Conservation (phyloP, 2,888 invertebrate genomes). For the Cataglyphis cursor region DNA sequence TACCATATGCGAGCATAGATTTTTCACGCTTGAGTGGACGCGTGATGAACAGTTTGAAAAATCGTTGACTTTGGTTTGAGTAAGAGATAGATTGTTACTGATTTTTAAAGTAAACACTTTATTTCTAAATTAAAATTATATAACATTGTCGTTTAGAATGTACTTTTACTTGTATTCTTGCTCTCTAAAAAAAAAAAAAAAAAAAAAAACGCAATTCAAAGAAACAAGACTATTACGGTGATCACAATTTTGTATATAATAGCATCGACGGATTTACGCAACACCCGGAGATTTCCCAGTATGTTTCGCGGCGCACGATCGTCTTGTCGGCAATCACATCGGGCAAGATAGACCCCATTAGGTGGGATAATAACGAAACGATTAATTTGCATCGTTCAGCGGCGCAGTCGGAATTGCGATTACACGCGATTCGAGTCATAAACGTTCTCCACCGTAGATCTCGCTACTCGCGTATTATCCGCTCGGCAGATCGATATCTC, state of each 20-base stretch:
- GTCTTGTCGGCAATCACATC: slow-evolving; percentile 66
- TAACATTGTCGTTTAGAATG: neutral
- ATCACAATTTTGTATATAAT: slow-evolving; percentile 13
- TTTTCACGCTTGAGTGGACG: neutral
- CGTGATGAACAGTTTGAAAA: neutral
- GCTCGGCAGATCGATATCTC: slow-evolving; percentile 76
- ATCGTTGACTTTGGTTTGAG: neutral
- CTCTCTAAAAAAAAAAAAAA: neutral
- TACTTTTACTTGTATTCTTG: neutral
- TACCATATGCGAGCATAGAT: neutral
- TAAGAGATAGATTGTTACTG: neutral
- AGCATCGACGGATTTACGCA: neutral
- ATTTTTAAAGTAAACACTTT: slow-evolving; percentile 1
- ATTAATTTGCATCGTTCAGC: slow-evolving; percentile 80
- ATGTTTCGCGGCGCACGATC: slow-evolving; percentile 39
- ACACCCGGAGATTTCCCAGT: slow-evolving; percentile 28
- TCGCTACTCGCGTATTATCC: slow-evolving; percentile 55
- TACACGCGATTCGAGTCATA: slow-evolving; percentile 69
- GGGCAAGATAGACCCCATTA: slow-evolving; percentile 51
- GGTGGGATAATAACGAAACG: slow-evolving; percentile 75
- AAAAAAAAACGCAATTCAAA: neutral
- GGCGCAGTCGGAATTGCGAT: slow-evolving; percentile 73
- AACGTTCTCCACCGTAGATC: slow-evolving; percentile 61
- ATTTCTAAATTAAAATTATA: neutral
- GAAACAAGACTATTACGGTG: neutral